Percentiles rank a stretch among this genome's conserved stretches.
phyloP scores from a whole-genome alignment of 2,113 vertebrate species.

The Merops nubicus region DNA sequence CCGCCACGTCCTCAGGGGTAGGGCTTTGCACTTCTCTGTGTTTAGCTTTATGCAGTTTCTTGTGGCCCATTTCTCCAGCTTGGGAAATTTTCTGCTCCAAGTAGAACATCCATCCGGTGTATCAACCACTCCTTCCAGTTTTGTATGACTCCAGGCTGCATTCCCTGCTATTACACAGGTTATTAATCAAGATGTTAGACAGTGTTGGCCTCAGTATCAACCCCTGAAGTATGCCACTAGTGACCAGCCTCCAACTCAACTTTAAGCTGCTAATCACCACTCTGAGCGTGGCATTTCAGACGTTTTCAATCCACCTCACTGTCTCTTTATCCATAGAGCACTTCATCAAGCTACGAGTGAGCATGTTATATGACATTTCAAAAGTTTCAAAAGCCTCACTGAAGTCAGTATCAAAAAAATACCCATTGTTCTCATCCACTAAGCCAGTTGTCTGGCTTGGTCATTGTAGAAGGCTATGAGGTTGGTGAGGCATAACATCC shows the following conservation, averaged over 20 bases:
- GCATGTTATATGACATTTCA: background rate
- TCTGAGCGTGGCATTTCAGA: background rate
- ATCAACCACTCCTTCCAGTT: background rate
- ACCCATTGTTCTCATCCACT: background rate
- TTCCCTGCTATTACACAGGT: background rate
- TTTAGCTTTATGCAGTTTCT: background rate
- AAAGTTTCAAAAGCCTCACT: background rate
- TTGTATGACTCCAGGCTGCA: background rate
- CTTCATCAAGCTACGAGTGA: background rate
- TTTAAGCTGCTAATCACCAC: background rate
- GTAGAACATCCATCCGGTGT: background rate
- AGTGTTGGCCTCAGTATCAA: background rate
- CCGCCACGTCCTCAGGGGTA: accelerated
- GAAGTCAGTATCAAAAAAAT: background rate
- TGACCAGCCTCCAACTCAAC: background rate
- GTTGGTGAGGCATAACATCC: background rate
- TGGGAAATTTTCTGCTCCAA: background rate
- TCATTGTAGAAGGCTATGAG: background rate
- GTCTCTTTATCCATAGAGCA: background rate
- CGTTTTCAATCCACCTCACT: background rate
- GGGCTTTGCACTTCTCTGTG: background rate
- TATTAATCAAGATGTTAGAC: background rate
- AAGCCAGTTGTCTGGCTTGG: background rate
- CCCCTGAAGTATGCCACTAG: background rate
- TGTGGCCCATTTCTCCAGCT: background rate